phyloP scores from a whole-genome alignment of 2,797 vertebrate genomes.

The Spinus olivaceus region DNA sequence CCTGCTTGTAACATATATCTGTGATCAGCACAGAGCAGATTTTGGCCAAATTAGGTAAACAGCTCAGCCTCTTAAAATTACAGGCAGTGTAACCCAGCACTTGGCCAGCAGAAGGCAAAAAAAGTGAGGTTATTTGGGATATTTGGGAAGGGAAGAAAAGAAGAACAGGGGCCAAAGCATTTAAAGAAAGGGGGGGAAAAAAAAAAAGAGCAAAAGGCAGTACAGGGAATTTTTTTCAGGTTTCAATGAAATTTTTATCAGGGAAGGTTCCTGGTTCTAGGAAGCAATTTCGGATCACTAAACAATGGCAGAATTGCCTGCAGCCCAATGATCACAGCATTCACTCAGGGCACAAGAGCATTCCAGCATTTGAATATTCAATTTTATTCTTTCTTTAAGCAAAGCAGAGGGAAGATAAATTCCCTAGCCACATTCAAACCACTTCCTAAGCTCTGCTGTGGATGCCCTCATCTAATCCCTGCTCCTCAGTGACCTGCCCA shows the following conservation, averaged over 20 bases:
- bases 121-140: not conserved
- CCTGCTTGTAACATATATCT: not conserved
- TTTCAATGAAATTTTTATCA: constrained; percentile 3
- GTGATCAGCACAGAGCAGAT: not conserved
- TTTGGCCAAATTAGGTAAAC: not conserved
- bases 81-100: not conserved
- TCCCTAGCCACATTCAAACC: not conserved
- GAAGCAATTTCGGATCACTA: not conserved
- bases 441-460: not conserved
- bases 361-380: not conserved
- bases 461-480: not conserved
- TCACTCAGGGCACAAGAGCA: constrained; percentile 15
- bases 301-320: not conserved
- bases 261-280: not conserved
- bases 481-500: not conserved
- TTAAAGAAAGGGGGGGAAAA: not conserved
- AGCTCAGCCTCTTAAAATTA: not conserved
- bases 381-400: not conserved
- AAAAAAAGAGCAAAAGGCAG: not conserved
- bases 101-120: not conserved
- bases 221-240: not conserved
- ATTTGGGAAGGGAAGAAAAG: not conserved
- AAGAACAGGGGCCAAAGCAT: not conserved
- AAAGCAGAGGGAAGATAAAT: not conserved
- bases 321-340: not conserved